Conservation (phyloP, 2,113 vertebrate genomes). For the Pomatorhinus ruficollis region DNA sequence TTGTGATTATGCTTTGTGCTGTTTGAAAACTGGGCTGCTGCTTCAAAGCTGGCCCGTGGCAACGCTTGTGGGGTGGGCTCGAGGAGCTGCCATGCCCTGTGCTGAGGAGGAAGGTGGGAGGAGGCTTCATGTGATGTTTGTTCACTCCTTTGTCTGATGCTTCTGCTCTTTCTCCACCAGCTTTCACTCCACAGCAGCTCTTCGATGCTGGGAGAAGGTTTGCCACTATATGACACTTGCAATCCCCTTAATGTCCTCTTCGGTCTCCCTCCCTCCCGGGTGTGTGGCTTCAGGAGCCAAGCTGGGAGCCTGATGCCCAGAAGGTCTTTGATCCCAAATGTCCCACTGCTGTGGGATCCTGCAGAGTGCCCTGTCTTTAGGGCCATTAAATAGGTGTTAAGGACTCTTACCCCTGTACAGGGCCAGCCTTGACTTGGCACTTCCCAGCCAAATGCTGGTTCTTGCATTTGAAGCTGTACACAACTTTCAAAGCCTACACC, state of each 20-base stretch:
- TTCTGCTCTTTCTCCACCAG: not conserved
- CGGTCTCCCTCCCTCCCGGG: not conserved
- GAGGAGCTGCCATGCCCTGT: not conserved
- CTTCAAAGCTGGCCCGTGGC: not conserved
- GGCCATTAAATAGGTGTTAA: not conserved
- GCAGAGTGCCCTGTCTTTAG: not conserved
- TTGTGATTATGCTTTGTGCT: not conserved
- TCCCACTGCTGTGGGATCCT: not conserved
- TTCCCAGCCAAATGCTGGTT: not conserved
- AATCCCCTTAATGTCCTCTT: rapidly evolving
- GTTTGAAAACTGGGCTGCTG: not conserved
- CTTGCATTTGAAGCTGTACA: not conserved
- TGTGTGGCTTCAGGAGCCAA: not conserved
- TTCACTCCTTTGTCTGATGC: not conserved
- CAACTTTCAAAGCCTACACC: not conserved
- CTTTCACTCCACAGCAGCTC: not conserved
- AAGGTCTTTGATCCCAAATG: not conserved
- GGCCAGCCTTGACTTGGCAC: not conserved
- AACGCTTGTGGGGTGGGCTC: not conserved
- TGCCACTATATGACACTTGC: not conserved
- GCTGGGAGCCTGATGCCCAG: not conserved
- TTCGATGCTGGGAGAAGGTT: not conserved
- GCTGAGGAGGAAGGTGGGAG: not conserved
- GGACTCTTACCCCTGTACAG: not conserved
- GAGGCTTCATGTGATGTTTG: not conserved